These are phyloP conservation scores for Ostrea edulis DNA, from an alignment of 1,140 invertebrate species.

Conservation along the genomic window DNA sequence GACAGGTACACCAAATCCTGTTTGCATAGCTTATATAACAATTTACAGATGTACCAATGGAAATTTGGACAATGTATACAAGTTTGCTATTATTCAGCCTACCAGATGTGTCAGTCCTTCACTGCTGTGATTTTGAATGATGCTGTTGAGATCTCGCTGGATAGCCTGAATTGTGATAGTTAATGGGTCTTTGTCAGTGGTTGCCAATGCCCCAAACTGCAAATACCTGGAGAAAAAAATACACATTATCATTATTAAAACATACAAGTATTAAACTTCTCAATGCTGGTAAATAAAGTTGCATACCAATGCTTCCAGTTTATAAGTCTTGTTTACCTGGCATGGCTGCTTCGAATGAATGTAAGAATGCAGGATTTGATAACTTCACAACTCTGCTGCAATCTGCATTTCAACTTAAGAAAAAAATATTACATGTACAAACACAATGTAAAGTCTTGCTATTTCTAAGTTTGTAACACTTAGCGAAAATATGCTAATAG, in stretches of 20 bases:
- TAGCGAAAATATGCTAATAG: too few species aligned
- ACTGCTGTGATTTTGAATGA: constrained; percentile 55
- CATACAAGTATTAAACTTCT: not conserved
- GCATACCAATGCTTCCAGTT: not conserved
- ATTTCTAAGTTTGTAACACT: too few species aligned
- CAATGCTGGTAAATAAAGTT: not conserved
- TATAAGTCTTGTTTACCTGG: constrained; percentile 63
- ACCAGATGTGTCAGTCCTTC: constrained; percentile 53
- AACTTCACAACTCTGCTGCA: constrained; percentile 73
- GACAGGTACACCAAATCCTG: too few species aligned
- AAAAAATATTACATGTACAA: not conserved
- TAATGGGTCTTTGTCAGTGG: constrained; percentile 26
- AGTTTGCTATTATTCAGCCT: too few species aligned
- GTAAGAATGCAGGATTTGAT: constrained; percentile 72
- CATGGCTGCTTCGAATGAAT: constrained; percentile 62
- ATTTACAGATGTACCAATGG: too few species aligned
- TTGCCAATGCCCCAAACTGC: constrained; percentile 41
- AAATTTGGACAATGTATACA: too few species aligned
- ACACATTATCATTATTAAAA: not conserved
- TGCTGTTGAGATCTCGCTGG: constrained; percentile 50
- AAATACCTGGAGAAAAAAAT: constrained; percentile 21
- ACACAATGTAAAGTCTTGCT: too few species aligned
- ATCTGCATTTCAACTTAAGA: constrained; percentile 54
- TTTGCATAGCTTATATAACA: too few species aligned
- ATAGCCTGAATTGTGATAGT: constrained; percentile 36